phyloP scores from a whole-genome alignment of 1,140 invertebrate species.

The Drosophila chauvacae region DNA sequence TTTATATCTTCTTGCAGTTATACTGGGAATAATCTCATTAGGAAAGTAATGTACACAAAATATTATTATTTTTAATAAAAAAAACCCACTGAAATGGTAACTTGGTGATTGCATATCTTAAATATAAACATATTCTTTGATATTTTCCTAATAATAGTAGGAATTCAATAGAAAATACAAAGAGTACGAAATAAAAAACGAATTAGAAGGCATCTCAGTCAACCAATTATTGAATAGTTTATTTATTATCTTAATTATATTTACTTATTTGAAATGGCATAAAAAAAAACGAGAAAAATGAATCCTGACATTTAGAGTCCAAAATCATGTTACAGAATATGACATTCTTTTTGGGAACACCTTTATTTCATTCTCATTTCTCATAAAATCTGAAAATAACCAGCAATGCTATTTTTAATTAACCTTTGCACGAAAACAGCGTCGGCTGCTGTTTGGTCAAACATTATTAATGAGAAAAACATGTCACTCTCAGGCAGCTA shows the following conservation, averaged over 20 bases:
- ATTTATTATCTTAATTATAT: not conserved
- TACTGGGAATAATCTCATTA: not conserved
- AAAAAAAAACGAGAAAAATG: not conserved
- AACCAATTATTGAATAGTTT: not conserved
- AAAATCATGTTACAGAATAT: not conserved
- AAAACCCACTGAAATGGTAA: not conserved
- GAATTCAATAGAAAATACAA: too few species aligned
- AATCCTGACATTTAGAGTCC: not conserved
- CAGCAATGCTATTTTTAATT: not conserved
- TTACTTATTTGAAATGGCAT: not conserved
- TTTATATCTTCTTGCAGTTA: too few species aligned
- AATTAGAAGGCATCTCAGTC: not conserved
- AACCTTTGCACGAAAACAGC: not conserved
- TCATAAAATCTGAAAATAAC: not conserved
- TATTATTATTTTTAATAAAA: too few species aligned
- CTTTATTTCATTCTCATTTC: not conserved
- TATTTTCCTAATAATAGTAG: not conserved
- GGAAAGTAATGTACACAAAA: not conserved
- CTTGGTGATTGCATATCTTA: not conserved
- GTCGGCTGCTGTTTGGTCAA: conserved; percentile 2
- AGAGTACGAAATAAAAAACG: not conserved
- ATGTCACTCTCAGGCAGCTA: conserved; percentile 3
- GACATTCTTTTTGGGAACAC: not conserved
- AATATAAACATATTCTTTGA: not conserved
- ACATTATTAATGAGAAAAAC: conserved; percentile 18